Evolutionary conservation across 2,797 vertebrate species (phyloP), one percentile per base, ranked within the genome.

Genomic region (Acipenser oxyrinchus): DNA sequence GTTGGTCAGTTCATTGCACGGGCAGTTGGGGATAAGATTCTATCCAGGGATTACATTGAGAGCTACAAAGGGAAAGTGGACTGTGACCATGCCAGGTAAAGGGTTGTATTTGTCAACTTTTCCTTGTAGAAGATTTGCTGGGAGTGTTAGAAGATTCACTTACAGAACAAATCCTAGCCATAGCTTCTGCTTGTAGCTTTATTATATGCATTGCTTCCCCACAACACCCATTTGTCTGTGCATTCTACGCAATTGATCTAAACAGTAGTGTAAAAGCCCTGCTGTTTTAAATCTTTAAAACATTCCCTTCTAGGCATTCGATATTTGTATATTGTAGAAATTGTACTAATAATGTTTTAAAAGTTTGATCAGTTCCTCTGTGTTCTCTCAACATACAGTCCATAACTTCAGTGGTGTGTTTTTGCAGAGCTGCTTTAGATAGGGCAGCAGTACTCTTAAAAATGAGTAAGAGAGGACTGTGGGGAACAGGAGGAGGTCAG

Each of bases 1-100:
- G 91, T 98, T 64, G 96, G 97, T 49, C 96, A 96, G 66, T 99
- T 99, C 76, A 97, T 99, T 74, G 95, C 96, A 72, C 91, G 96
- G 73, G 96, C 95, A 52, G 96, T 98, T 73, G 89, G 88, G 68
- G 96, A 99, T 87, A 89, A 90, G 69, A 95, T 99, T 84, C 83
- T 99, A 70, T 92, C 90, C 72, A 89, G 79, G 78, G 90, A 81
- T 74, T 99, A 95, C 83, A 90, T 99, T n/a, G 95, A 99, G 7
- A 83, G 93, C 78, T 98, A 95, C 89, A 99, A 93, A 88, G 97
- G 97, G 77, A 92, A 84, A 67, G 97, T 99, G 77, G 95, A 95
- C 78, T 97, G 96, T 76, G 76, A 93, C 81, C 91, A 95, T 64
- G 85, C 93, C 74, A 92, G 97, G 97, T 98, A 90, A 37, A 4